Evolutionary conservation across 2,113 vertebrate species (phyloP), one percentile per base, ranked within the genome.

Genomic region (Eonycteris spelaea): DNA sequence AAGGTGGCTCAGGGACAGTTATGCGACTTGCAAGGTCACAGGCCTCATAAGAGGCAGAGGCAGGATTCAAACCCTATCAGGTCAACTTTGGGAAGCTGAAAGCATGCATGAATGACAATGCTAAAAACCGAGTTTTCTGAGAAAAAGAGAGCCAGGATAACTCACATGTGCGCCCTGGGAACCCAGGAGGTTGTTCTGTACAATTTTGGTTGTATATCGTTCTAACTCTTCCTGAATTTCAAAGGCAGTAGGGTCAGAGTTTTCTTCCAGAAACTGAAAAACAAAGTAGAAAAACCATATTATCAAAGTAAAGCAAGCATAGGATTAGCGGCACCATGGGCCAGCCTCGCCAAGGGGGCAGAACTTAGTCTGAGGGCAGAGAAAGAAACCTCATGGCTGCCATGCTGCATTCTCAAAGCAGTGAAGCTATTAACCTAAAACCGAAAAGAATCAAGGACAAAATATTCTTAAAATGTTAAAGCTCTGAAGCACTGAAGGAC

Each of bases 181-280:
- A 8, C 40, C 85, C 40, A 92, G 26, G 4, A 98, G 96, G 30
- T 98, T 96, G 35, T 96, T 98, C 19, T 98, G 98, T 0, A 99
- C 15, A 9, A 99, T 96, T 15, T 96, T 83, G 1, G 95, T 48
- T n/a, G 99, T 98, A 0, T 99, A 99, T 26, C 33, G 71, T 74
- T 98, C 98, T 57, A 99, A 97, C 22, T 98, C 98, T 26, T 98
- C 98, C 79, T 99, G 98, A 33, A 99, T 99, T 95, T 99, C 99
- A 4, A 96, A 97, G 30, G 98, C 99, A 22, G 98, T 98, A 71
- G 98, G 98, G 93, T 99, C 97, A 30, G 97, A 35, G 40, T 99
- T 99, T 30, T 96, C 98, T 79, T 99, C 99, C 84, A 99, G 71
- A 95, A 99, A 98, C 99, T 99, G 45, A 38, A 98, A 96, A 55